These are phyloP conservation scores for Notoglanidium macrostoma DNA, from an alignment of 2,797 vertebrate genomes.

Conservation along the genomic window DNA sequence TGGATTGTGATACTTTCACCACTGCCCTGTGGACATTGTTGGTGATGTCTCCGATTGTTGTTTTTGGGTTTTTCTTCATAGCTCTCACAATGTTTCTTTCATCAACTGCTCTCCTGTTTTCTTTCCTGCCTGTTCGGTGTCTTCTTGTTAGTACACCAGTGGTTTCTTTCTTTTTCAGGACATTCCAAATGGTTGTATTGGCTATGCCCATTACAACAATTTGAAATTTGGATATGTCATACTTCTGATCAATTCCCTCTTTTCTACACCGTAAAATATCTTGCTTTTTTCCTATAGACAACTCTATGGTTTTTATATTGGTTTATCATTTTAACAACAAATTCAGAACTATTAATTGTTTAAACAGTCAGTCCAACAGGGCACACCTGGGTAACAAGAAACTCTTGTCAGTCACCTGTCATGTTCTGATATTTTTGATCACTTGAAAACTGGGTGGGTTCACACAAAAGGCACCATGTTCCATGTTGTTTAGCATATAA, in stretches of 20 bases:
- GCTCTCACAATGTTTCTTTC: neutral
- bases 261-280: neutral
- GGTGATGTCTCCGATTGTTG: neutral
- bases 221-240: no score
- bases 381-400: neutral
- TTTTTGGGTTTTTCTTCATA: neutral
- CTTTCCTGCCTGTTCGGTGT: neutral
- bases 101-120: neutral
- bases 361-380: neutral
- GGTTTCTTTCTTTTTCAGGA: neutral
- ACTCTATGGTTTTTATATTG: neutral
- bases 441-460: neutral
- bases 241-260: neutral
- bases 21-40: neutral
- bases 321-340: neutral
- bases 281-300: neutral
- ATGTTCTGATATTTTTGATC: neutral
- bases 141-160: neutral
- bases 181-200: neutral
- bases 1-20: no score
- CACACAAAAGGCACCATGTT: neutral
- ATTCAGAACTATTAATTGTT: neutral
- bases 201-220: neutral
- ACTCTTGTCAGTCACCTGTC: neutral
- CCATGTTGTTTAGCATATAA: neutral